Conservation (phyloP, 2,888 invertebrate species). For the Drosophila mercatorum region DNA sequence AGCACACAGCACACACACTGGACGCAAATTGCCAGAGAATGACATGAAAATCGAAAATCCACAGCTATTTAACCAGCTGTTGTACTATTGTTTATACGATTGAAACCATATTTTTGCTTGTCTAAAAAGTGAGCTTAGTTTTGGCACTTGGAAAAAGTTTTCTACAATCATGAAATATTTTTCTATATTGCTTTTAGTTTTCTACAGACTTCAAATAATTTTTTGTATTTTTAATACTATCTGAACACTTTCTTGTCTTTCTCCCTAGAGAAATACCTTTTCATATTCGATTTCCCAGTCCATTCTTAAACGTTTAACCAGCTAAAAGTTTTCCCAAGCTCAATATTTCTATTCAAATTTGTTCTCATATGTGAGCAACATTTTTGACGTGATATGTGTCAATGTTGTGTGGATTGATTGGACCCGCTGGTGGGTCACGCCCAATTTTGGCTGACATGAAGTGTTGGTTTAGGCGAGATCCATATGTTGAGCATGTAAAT, state of each 20-base stretch:
- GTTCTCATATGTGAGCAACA: not conserved
- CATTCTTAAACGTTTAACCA: not conserved
- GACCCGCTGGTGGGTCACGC: slow-evolving; percentile 29
- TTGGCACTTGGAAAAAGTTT: not conserved
- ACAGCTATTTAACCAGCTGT: not conserved
- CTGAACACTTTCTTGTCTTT: no score
- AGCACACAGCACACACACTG: slow-evolving; percentile 24
- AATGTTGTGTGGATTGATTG: slow-evolving; percentile 36
- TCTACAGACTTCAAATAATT: no score
- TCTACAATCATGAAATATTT: not conserved
- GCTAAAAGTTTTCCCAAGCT: not conserved
- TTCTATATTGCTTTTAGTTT: not conserved
- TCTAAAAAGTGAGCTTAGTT: not conserved
- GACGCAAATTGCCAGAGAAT: slow-evolving; percentile 6
- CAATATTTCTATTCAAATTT: not conserved
- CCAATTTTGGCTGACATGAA: slow-evolving; percentile 29
- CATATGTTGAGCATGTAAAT: slow-evolving; percentile 63
- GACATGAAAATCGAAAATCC: slow-evolving; percentile 5
- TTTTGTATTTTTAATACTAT: no score
- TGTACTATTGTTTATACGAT: not conserved
- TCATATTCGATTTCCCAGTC: not conserved
- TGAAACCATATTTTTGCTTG: not conserved
- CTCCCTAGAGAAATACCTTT: no score
- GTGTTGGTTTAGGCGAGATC: slow-evolving; percentile 65
- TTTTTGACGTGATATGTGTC: slow-evolving; percentile 26